These are phyloP conservation scores for Hirudinaria manillensis DNA, from an alignment of 2,888 invertebrate genomes.

Conservation along the genomic window DNA sequence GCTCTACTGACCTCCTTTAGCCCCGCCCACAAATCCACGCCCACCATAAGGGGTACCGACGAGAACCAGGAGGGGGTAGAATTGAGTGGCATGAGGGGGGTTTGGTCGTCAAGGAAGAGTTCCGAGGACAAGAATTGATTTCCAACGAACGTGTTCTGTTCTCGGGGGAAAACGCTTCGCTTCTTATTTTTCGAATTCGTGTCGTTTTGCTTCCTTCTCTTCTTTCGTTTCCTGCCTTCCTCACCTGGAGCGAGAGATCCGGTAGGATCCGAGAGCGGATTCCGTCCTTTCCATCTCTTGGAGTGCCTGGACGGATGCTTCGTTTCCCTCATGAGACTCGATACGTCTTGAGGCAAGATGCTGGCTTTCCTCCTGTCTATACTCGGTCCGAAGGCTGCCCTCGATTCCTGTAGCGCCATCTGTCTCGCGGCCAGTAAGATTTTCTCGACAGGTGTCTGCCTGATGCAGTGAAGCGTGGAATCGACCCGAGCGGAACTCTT, in stretches of 20 bases:
- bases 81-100: neutral
- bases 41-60: conserved; percentile 14
- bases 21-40: conserved; percentile 13
- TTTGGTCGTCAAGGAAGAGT: too few relatives aligned
- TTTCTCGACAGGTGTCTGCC: neutral
- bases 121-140: too few relatives aligned
- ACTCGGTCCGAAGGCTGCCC: neutral
- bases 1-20: neutral
- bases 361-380: neutral
- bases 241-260: neutral
- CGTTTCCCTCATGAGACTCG: neutral
- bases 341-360: neutral
- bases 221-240: neutral
- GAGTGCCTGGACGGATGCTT: neutral
- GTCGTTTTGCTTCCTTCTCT: neutral
- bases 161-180: too few relatives aligned
- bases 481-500: neutral
- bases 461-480: conserved; percentile 2
- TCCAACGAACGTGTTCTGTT: neutral
- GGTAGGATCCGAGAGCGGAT: neutral
- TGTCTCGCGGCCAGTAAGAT: neutral
- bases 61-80: conserved; percentile 14
- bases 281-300: neutral
- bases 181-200: neutral
- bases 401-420: neutral